Percentiles rank a stretch among this genome's conserved stretches.
Conservation (phyloP, 2,113 vertebrate species). For the Festucalex cinctus region DNA sequence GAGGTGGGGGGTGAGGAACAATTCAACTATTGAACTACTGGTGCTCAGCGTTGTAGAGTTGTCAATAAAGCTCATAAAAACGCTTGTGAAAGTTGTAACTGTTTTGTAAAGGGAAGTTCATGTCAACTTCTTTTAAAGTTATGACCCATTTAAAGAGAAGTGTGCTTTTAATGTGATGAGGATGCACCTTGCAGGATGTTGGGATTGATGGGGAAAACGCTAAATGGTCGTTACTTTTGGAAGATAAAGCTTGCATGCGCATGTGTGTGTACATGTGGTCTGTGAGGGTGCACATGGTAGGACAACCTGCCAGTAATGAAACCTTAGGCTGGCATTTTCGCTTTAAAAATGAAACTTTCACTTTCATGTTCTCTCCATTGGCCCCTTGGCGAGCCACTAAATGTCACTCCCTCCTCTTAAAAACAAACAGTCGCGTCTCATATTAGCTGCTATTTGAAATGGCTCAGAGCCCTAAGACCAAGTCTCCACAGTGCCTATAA, state of each 20-base stretch:
- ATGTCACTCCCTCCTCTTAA: slow-evolving; percentile 65
- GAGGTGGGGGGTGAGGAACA: slow-evolving; percentile 38
- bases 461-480: slow-evolving; percentile 53
- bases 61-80: slow-evolving; percentile 69
- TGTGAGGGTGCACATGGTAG: slow-evolving; percentile 30
- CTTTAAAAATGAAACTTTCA: slow-evolving; percentile 62
- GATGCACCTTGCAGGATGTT: slow-evolving; percentile 65
- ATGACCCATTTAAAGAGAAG: slow-evolving; percentile 68
- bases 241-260: background rate
- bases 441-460: slow-evolving; percentile 66
- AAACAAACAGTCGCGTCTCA: slow-evolving; percentile 68
- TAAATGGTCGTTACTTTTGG: slow-evolving; percentile 48
- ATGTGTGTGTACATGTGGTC: slow-evolving; percentile 12
- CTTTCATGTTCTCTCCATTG: slow-evolving; percentile 65
- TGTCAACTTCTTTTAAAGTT: slow-evolving; percentile 69
- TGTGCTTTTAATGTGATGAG: slow-evolving; percentile 54
- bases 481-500: slow-evolving; percentile 27
- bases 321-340: slow-evolving; percentile 54
- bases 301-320: slow-evolving; percentile 60
- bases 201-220: slow-evolving; percentile 53
- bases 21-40: slow-evolving; percentile 54
- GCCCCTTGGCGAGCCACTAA: slow-evolving; percentile 68
- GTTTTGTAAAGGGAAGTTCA: slow-evolving; percentile 67
- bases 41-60: slow-evolving; percentile 34
- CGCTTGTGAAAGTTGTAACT: slow-evolving; percentile 65